Percentiles rank a stretch among this genome's conserved stretches.
Evolutionary conservation across 2,797 vertebrate species (phyloP).

Genomic region (Steatocranus sp.): DNA sequence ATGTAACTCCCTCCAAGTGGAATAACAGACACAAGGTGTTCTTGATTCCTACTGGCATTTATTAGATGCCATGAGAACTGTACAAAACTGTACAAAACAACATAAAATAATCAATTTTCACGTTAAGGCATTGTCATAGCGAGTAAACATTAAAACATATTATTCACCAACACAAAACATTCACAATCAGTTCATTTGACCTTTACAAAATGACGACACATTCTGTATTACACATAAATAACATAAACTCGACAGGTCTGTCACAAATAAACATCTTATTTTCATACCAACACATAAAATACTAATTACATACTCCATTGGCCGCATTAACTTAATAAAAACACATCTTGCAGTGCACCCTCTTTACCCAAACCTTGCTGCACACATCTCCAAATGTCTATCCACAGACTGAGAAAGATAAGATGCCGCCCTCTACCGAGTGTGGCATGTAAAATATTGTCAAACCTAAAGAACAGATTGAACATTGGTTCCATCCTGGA

Average conservation of each 20-base stretch:
- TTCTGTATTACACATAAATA: neutral
- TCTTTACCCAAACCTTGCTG: neutral
- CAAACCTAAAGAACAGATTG: neutral
- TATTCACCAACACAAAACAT: neutral
- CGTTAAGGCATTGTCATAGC: rapidly evolving
- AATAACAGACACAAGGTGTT: neutral
- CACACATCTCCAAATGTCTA: neutral
- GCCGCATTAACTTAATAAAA: neutral
- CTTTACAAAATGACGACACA: neutral
- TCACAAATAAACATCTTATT: neutral
- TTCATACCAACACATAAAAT: neutral
- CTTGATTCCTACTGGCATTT: neutral
- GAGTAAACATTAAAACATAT: neutral
- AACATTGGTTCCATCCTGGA: neutral
- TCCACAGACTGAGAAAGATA: neutral
- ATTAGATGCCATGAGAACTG: neutral
- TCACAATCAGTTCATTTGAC: neutral
- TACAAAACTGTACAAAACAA: neutral
- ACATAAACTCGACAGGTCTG: neutral
- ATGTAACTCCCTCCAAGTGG: neutral
- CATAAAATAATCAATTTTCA: neutral
- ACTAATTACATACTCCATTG: neutral
- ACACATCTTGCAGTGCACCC: neutral
- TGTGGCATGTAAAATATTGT: neutral
- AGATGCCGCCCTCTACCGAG: neutral